phyloP scores from a whole-genome alignment of 2,888 invertebrate genomes.

The Apantesis nais region DNA sequence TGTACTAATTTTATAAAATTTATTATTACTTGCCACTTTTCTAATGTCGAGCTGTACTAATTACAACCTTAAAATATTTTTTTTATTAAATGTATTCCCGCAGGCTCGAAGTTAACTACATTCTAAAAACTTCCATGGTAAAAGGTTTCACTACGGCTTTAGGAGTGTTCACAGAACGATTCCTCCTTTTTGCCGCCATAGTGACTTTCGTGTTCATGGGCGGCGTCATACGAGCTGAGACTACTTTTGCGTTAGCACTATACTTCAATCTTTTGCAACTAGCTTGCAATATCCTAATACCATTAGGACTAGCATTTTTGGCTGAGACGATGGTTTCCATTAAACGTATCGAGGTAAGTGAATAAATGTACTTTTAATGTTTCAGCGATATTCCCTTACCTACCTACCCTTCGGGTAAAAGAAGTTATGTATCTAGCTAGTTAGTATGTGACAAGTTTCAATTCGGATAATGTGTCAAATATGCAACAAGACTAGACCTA shows the following conservation, averaged over 20 bases:
- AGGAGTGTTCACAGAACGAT: constrained; percentile 93
- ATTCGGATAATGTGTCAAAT: no score
- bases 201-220: constrained; percentile 90
- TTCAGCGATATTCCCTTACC: no score
- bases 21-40: no score
- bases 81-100: constrained; percentile 12
- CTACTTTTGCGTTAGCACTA: constrained; percentile 91
- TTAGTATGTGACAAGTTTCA: no score
- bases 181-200: constrained; percentile 92
- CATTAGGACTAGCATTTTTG: constrained; percentile 84
- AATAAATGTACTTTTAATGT: no score
- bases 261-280: constrained; percentile 91
- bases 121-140: constrained; percentile 88
- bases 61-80: neutral
- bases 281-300: constrained; percentile 88
- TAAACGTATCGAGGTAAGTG: constrained; percentile 85
- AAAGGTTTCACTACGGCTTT: constrained; percentile 87
- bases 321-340: constrained; percentile 88
- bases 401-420: neutral
- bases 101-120: constrained; percentile 89
- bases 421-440: no score
- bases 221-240: constrained; percentile 85
- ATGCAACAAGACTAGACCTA: no score
- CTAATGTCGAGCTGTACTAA: neutral
- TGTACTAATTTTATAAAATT: no score